A percentile compares a stretch with the other conserved stretches of the same genome.
These are phyloP conservation scores for Papio anubis DNA, from an alignment of 2,113 vertebrate genomes.

Conservation along the genomic window DNA sequence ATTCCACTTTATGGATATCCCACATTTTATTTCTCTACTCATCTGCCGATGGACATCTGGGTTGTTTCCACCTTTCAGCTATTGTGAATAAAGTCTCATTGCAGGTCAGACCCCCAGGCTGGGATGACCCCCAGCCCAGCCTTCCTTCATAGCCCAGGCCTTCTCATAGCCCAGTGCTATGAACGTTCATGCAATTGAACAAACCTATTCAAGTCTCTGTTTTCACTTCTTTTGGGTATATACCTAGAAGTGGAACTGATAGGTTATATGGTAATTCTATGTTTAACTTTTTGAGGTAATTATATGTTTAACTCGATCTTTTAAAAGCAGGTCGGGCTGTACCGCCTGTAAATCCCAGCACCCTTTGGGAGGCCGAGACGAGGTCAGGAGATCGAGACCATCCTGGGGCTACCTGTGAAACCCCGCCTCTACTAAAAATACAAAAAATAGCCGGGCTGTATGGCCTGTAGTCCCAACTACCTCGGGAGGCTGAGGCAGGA, in stretches of 20 bases:
- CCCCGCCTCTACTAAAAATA: no score
- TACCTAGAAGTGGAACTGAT: not conserved
- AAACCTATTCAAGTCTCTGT: conserved; percentile 9
- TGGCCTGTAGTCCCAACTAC: no score
- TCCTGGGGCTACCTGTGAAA: no score
- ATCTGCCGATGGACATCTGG: not conserved
- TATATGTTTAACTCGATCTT: not conserved
- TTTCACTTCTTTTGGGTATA: not conserved
- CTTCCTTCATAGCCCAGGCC: no score
- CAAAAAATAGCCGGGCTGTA: no score
- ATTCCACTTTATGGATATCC: not conserved
- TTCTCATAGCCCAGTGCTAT: not conserved
- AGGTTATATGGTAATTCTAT: not conserved
- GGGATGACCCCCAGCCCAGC: no score
- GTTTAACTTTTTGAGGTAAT: not conserved
- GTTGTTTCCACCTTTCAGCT: conserved; percentile 12
- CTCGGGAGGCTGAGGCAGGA: no score
- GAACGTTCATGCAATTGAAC: not conserved
- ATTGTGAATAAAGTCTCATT: not conserved
- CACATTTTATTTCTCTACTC: conserved; percentile 7
- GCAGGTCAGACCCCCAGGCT: no score
- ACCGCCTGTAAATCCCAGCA: no score
- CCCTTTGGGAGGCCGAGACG: no score
- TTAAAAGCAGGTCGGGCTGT: no score
- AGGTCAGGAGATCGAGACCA: no score